Conservation (phyloP, 2,113 vertebrate species). For the Brachyhypopomus occidentalis region DNA sequence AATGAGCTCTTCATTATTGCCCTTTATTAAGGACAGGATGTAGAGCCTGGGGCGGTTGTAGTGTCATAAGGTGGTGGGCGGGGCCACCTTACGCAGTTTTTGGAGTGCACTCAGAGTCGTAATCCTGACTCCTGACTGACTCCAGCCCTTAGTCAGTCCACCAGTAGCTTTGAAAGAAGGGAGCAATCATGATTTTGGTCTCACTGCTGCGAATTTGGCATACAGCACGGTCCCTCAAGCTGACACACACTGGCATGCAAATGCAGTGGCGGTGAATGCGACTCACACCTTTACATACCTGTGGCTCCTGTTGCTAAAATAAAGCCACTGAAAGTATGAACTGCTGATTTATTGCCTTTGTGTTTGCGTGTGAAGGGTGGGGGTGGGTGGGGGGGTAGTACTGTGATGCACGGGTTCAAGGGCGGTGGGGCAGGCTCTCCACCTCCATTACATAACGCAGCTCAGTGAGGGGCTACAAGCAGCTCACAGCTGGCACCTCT, state of each 20-base stretch:
- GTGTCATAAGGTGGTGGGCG: too few species aligned
- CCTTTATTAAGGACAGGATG: too few species aligned
- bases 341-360: slow-evolving; percentile 21
- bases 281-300: slow-evolving; percentile 7
- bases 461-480: slow-evolving; percentile 59
- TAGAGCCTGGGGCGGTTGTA: too few species aligned
- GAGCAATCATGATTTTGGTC: background rate
- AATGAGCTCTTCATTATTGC: too few species aligned
- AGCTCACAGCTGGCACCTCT: slow-evolving; percentile 38
- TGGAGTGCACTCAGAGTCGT: background rate
- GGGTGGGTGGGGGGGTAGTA: slow-evolving; percentile 19
- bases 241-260: background rate
- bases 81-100: too few species aligned
- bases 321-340: background rate
- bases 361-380: background rate
- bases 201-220: background rate
- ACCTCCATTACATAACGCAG: slow-evolving; percentile 59
- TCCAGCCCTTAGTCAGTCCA: background rate
- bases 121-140: background rate
- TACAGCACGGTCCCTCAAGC: background rate
- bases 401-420: slow-evolving; percentile 24
- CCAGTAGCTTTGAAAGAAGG: background rate
- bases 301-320: slow-evolving; percentile 23
- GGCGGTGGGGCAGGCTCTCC: slow-evolving; percentile 1
- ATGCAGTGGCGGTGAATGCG: slow-evolving; percentile 5